A percentile compares a stretch with the other conserved stretches of the same genome.
Conservation (phyloP, 2,888 invertebrate genomes). For the Caradrina kadenii region DNA sequence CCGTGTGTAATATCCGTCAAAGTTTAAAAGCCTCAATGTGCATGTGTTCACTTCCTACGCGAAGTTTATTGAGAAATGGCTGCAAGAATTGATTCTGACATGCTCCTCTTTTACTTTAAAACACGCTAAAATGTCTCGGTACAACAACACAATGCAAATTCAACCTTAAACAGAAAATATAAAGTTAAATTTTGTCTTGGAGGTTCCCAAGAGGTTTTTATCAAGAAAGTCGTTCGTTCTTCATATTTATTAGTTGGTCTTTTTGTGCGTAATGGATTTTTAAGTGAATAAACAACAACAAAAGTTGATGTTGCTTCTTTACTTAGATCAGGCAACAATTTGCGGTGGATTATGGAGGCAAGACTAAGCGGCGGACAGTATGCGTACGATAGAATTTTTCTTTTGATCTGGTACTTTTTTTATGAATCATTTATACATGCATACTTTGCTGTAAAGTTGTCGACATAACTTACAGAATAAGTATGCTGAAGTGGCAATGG, state of each 20-base stretch:
- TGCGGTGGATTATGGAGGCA: constrained; percentile 52
- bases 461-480: too few relatives aligned
- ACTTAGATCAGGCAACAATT: constrained; percentile 65
- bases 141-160: constrained; percentile 41
- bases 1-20: constrained; percentile 76
- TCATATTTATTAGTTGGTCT: constrained; percentile 87
- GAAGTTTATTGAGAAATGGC: constrained; percentile 89
- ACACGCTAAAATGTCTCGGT: constrained; percentile 79
- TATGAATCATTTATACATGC: background rate
- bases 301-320: constrained; percentile 67
- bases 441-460: too few relatives aligned
- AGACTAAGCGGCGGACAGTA: constrained; percentile 20
- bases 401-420: constrained; percentile 20
- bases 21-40: constrained; percentile 87
- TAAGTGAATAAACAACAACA: constrained; percentile 87
- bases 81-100: constrained; percentile 87
- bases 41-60: constrained; percentile 75
- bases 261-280: constrained; percentile 89
- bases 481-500: too few relatives aligned
- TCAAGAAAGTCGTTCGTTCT: constrained; percentile 77
- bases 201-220: constrained; percentile 65
- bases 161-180: constrained; percentile 27
- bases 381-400: constrained; percentile 1
- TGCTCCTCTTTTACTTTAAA: constrained; percentile 82
- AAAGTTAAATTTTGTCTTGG: constrained; percentile 56